phyloP scores from a whole-genome alignment of 2,113 vertebrate genomes.

The Sinocyclocheilus anshuiensis region DNA sequence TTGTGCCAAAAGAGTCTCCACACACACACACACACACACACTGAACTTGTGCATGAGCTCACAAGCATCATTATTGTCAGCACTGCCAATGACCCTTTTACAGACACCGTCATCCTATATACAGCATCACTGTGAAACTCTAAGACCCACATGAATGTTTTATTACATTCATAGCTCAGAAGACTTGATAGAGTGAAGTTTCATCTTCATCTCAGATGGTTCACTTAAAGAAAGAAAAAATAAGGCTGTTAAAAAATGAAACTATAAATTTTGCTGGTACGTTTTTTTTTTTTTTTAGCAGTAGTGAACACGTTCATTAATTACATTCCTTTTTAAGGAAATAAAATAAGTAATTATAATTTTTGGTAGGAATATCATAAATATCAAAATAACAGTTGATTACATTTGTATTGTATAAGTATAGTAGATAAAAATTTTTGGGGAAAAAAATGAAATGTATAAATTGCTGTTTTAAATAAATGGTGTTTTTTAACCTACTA shows the following conservation, averaged over 20 bases:
- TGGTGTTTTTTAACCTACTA: too few species aligned
- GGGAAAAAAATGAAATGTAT: neutral
- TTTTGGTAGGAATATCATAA: neutral
- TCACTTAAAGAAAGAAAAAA: neutral
- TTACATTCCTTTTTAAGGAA: neutral
- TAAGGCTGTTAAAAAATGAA: neutral
- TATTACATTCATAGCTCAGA: neutral
- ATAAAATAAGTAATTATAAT: neutral
- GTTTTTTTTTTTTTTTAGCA: too few species aligned
- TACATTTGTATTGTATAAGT: neutral
- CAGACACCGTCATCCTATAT: neutral
- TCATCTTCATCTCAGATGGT: neutral
- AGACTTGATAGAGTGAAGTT: neutral
- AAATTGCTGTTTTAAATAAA: neutral
- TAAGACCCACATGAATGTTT: neutral
- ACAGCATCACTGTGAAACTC: neutral
- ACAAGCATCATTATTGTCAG: slow-evolving; percentile 8
- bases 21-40: neutral
- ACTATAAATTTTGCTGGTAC: neutral
- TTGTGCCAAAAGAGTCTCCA: neutral
- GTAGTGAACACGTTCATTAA: neutral
- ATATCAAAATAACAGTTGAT: neutral
- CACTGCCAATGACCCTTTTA: neutral
- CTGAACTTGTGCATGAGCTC: slow-evolving; percentile 9
- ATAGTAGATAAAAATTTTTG: neutral